Evolutionary conservation across 2,797 vertebrate species (phyloP), one percentile per base, ranked within the genome.

Genomic region (Mus caroli): DNA sequence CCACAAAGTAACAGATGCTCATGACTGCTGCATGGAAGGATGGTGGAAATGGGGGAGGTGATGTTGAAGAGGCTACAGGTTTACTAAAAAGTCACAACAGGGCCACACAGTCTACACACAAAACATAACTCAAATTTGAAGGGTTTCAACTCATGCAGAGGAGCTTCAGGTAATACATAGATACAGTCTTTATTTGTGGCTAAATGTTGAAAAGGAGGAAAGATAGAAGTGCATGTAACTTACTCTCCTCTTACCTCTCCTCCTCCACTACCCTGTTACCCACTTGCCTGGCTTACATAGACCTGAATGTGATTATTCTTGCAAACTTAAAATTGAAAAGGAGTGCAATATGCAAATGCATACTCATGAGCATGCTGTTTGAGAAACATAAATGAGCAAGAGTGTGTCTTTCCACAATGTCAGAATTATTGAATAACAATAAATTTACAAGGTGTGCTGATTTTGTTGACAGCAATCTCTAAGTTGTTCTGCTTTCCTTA

Each of bases 241-340:
- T 79, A 50, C n/a, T 73, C 26, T 85, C 64, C 80, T 89, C 73
- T 94, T 93, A 93, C 46, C 82, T 37, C 50, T 50, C 50, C 50
- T 50, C 10, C 50, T 26, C 40, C n/a, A 26, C 31, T 88, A 60
- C 73, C 24, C 43, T 80, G 8, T 80, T 86, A 46, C 34, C 83
- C 69, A 58, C 43, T 69, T n/a, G 40, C 56, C 54, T 78, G 54
- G 20, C 58, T 83, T 62, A 83, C 2, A 19, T 87, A 60, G 84
- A 58, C 37, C 40, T n/a, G 52, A 75, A 67, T 52, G n/a, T 86
- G 60, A 22, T 75, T 84, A 46, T 58, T 26, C 75, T 92, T 92
- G 34, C 24, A 92, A 5, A 50, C 37, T 56, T 43, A n/a, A n/a
- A n/a, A 3, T 50, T 13, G 56, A 88, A 77, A 78, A 43, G 31